Base-by-base conservation (phyloP, 2,888 invertebrate genomes). In the Muscina levida region DNA sequence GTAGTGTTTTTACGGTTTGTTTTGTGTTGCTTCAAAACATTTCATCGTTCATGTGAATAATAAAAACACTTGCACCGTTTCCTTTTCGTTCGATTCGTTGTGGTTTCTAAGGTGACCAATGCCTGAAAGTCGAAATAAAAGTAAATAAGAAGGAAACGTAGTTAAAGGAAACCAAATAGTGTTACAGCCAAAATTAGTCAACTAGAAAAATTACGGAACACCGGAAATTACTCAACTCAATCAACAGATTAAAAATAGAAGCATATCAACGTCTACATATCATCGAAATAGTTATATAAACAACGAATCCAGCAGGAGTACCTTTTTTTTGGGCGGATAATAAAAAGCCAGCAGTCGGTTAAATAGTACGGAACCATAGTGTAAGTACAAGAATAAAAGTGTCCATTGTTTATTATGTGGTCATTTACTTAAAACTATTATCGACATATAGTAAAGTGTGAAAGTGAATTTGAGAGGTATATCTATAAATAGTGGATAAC, bases 301-400 rank as follows among this genome's bases (percentile, higher is more conserved):
- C 19, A 15, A 68, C 24, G 31, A 22, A 62, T 37, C 22, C 2
- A 57, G 42, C 24, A 4, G 1, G 8, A n/a, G 42, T 48, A n/a
- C 17, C 46, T 73, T 75, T 37, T 77, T n/a, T n/a, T n/a, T n/a
- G n/a, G 56, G 67, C 51, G 68, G 59, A 48, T 68, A 68, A 56
- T 62, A 56, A 31, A 13, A 31, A 26, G 67, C 53, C 62, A 74
- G 46, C 48, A 22, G 10, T 75, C 67, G 51, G 77, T 22, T 37
- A 37, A 75, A 77, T 68, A 77, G 77, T 81, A 81, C 77, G 62
- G 62, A 81, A 72, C 48, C 74, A 72, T 42, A 77, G 81, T 77
- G 81, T 81, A 75, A 81, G 81, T 81, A 81, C 68, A 31, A n/a
- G n/a, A n/a, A n/a, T n/a, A n/a, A n/a, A n/a, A n/a, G n/a, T n/a